Evolutionary conservation across 2,113 vertebrate genomes (phyloP).

Genomic region (Zosterops borbonicus): DNA sequence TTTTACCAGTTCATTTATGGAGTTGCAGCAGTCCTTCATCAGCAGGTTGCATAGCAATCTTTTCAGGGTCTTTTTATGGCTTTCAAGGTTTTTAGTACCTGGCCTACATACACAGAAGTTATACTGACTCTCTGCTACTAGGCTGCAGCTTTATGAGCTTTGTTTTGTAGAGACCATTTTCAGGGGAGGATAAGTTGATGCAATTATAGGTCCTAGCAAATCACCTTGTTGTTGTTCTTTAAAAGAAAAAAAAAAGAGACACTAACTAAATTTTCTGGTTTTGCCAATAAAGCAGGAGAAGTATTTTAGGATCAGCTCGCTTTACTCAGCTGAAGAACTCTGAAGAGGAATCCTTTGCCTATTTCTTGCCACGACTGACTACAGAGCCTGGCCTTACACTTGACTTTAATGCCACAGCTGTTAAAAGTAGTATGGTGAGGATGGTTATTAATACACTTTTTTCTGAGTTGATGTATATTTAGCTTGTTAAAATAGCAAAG

Average conservation of each 20-base stretch:
- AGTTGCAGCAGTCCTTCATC: background rate
- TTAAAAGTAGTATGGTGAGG: conserved; percentile 87
- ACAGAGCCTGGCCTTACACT: conserved; percentile 75
- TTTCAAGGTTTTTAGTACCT: background rate
- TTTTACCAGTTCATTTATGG: background rate
- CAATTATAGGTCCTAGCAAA: background rate
- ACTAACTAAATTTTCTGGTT: background rate
- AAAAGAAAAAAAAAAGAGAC: background rate
- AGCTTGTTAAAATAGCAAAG: background rate
- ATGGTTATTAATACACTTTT: background rate
- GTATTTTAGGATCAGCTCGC: conserved; percentile 39
- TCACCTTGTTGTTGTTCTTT: background rate
- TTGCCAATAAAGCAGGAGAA: conserved; percentile 62
- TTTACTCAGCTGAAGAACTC: conserved; percentile 57
- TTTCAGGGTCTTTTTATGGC: background rate
- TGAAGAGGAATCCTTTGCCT: conserved; percentile 66
- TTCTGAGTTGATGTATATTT: background rate
- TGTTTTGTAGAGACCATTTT: background rate
- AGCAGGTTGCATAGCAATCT: background rate
- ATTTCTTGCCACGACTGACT: conserved; percentile 81
- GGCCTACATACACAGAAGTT: background rate
- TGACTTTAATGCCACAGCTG: conserved; percentile 88
- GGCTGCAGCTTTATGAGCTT: background rate
- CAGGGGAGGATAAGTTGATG: background rate
- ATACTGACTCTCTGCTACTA: background rate